phyloP scores from a whole-genome alignment of 1,140 invertebrate genomes.

The Neelides sp. region DNA sequence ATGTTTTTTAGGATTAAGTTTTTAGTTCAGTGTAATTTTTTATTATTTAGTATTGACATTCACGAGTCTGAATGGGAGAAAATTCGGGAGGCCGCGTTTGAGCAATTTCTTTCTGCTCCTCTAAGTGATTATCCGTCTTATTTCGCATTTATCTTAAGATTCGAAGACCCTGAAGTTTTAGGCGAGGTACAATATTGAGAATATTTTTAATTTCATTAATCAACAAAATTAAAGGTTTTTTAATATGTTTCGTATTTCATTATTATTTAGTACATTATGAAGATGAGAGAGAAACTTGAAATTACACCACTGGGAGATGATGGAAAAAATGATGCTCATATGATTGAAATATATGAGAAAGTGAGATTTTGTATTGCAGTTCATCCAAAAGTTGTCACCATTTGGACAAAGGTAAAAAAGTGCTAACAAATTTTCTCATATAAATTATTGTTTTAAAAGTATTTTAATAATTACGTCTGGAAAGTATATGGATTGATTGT shows the following conservation, averaged over 20 bases:
- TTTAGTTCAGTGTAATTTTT: no score
- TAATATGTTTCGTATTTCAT: background rate
- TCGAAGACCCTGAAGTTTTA: slow-evolving; percentile 5
- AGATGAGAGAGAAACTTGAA: slow-evolving; percentile 22
- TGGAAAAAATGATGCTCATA: slow-evolving; percentile 2
- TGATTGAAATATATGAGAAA: slow-evolving; percentile 3
- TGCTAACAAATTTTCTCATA: no score
- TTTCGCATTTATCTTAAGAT: slow-evolving; percentile 18
- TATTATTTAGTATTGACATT: slow-evolving; percentile 18
- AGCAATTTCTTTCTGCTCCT: slow-evolving; percentile 17
- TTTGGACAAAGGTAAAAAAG: slow-evolving; percentile 18
- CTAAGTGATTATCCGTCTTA: slow-evolving; percentile 20
- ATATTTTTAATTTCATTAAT: background rate
- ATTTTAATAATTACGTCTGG: no score
- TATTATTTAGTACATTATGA: slow-evolving; percentile 13
- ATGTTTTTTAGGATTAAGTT: no score
- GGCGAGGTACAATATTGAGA: slow-evolving; percentile 7
- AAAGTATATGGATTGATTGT: no score
- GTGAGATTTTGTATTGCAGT: slow-evolving; percentile 14
- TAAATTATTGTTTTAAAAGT: no score
- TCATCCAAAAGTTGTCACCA: slow-evolving; percentile 7
- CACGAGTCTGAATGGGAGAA: slow-evolving; percentile 4
- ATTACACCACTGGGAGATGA: background rate
- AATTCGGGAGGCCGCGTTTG: slow-evolving; percentile 11
- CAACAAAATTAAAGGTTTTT: background rate